phyloP scores from a whole-genome alignment of 2,797 vertebrate genomes.

The Denticeps clupeoides region DNA sequence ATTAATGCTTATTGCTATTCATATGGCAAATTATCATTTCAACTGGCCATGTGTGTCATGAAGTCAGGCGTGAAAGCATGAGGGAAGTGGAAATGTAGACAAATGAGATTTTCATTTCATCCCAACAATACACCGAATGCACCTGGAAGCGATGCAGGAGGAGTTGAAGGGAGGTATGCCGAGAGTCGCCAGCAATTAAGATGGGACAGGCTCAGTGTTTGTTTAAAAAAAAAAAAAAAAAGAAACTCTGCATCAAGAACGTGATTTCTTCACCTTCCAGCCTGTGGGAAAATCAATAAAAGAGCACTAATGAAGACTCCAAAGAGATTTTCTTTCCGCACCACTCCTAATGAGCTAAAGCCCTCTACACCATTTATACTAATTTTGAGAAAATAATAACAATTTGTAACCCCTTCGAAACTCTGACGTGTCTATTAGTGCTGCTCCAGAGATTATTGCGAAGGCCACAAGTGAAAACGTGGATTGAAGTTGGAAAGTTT shows the following conservation, averaged over 20 bases:
- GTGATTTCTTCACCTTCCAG: conserved; percentile 1
- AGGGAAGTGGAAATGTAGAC: no score
- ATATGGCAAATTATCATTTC: no score
- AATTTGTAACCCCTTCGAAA: background rate
- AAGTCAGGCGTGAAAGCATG: no score
- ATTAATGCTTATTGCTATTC: no score
- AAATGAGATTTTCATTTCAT: no score
- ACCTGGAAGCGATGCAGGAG: no score
- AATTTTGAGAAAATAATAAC: background rate
- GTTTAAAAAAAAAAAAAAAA: background rate
- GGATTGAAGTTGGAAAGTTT: background rate
- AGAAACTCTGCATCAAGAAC: conserved; percentile 2
- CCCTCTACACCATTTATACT: conserved; percentile 2
- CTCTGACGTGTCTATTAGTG: conserved; percentile 6
- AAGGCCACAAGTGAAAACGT: background rate
- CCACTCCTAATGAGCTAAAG: conserved; percentile 7
- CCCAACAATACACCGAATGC: no score
- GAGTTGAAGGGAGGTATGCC: no score
- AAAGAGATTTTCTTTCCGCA: conserved; percentile 2
- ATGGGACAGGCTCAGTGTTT: background rate
- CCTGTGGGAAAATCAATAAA: conserved; percentile 5
- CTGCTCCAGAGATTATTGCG: conserved; percentile 5
- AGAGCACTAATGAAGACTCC: conserved; percentile 11
- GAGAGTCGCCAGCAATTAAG: no score
- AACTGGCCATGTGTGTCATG: no score